phyloP scores from a whole-genome alignment of 2,888 invertebrate genomes.

The Andrena bicolor region DNA sequence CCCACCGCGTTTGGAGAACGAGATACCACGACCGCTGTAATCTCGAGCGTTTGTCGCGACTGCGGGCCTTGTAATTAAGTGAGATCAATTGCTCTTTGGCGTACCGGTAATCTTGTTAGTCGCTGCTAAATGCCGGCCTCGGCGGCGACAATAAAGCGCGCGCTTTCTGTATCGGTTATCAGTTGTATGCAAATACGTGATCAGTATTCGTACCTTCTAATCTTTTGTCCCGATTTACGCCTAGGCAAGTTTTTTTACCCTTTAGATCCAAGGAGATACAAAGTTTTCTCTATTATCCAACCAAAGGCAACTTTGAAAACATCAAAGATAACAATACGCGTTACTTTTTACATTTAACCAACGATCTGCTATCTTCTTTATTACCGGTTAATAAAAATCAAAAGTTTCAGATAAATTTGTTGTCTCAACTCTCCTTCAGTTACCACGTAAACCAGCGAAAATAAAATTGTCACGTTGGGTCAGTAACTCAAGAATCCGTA shows the following conservation, averaged over 20 bases:
- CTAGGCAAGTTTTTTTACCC: background rate
- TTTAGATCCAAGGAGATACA: background rate
- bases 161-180: constrained; percentile 47
- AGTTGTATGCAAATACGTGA: constrained; percentile 50
- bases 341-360: no score
- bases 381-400: no score
- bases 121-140: constrained; percentile 54
- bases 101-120: constrained; percentile 65
- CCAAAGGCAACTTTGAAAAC: no score
- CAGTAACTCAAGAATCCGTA: background rate
- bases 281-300: no score
- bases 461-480: background rate
- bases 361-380: no score
- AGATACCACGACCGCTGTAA: constrained; percentile 33
- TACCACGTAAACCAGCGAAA: background rate
- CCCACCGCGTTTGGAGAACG: constrained; percentile 18
- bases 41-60: constrained; percentile 60
- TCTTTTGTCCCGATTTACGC: background rate
- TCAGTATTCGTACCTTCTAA: constrained; percentile 16
- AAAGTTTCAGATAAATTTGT: no score
- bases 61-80: constrained; percentile 59
- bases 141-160: constrained; percentile 57
- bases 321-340: no score
- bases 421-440: no score
- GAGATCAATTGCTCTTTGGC: constrained; percentile 62